phyloP scores from a whole-genome alignment of 2,888 invertebrate genomes.

The Ischnus inquisitorius region DNA sequence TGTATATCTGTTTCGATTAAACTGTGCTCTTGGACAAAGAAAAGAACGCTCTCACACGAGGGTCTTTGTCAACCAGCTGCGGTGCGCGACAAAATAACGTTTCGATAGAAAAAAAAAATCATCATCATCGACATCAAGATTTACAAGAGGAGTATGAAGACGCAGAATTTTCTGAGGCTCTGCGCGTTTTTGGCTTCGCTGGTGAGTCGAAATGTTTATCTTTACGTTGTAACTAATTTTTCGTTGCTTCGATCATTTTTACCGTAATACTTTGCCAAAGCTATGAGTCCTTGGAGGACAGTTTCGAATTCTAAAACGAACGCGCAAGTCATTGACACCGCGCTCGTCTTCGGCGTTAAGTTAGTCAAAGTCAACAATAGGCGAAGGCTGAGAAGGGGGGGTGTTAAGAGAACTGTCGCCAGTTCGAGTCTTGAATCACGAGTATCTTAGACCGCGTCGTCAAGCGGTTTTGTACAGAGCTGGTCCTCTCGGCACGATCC shows the following conservation, averaged over 20 bases:
- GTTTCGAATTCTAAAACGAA: conserved; percentile 45
- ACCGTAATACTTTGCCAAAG: not conserved
- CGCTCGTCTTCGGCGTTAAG: conserved; percentile 44
- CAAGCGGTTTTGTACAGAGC: conserved; percentile 20
- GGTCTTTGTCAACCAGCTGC: not conserved
- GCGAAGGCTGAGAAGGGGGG: not conserved
- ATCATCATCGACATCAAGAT: not conserved
- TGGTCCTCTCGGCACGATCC: conserved; percentile 50
- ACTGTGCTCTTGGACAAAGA: conserved; percentile 17
- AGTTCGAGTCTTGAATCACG: conserved; percentile 51
- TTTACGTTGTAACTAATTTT: conserved; percentile 10
- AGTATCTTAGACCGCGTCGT: conserved; percentile 45
- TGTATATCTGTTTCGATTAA: conserved; percentile 8
- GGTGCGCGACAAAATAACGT: not conserved
- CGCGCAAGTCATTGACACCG: conserved; percentile 63
- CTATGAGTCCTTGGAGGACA: not conserved
- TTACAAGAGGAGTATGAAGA: conserved; percentile 46
- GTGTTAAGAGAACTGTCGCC: conserved; percentile 16
- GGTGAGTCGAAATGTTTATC: conserved; percentile 70
- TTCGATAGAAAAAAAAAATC: not conserved
- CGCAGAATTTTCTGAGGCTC: conserved; percentile 40
- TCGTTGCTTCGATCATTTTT: not conserved
- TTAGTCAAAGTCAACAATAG: conserved; percentile 34
- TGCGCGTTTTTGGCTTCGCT: conserved; percentile 56
- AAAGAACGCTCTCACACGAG: not conserved